These are phyloP conservation scores for Actias luna DNA, from an alignment of 2,888 invertebrate genomes.

Conservation along the genomic window DNA sequence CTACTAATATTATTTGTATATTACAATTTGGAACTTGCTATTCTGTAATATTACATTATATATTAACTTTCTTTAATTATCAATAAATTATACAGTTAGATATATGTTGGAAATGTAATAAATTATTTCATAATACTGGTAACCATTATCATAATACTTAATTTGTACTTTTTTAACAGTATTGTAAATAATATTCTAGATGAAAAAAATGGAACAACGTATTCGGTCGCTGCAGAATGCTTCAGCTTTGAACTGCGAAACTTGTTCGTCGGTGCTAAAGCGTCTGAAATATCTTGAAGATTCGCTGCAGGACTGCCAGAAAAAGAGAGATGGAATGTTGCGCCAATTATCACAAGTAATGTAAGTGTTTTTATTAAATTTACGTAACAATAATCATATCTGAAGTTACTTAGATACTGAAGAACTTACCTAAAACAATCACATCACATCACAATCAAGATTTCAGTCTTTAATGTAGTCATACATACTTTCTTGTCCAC, in stretches of 20 bases:
- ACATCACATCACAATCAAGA: too few relatives aligned
- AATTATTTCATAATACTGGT: not conserved
- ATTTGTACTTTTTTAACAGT: not conserved
- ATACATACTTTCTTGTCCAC: too few relatives aligned
- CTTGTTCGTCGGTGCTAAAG: constrained; percentile 84
- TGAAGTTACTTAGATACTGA: too few relatives aligned
- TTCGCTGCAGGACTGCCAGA: constrained; percentile 81
- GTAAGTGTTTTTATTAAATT: constrained; percentile 74
- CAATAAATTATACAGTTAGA: not conserved
- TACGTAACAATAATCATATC: not conserved
- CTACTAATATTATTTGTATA: too few relatives aligned
- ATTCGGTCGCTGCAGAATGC: constrained; percentile 86
- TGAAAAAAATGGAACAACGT: constrained; percentile 86
- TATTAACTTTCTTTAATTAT: not conserved
- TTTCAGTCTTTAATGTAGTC: too few relatives aligned
- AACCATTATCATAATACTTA: not conserved
- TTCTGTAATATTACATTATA: not conserved
- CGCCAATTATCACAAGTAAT: constrained; percentile 90
- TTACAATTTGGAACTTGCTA: not conserved
- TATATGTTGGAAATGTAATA: not conserved
- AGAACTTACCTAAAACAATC: too few relatives aligned
- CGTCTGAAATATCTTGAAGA: constrained; percentile 84
- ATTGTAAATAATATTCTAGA: constrained; percentile 66
- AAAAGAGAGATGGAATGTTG: constrained; percentile 85
- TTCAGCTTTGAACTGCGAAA: constrained; percentile 85